phyloP scores from a whole-genome alignment of 2,797 vertebrate genomes.

The Trachurus trachurus region DNA sequence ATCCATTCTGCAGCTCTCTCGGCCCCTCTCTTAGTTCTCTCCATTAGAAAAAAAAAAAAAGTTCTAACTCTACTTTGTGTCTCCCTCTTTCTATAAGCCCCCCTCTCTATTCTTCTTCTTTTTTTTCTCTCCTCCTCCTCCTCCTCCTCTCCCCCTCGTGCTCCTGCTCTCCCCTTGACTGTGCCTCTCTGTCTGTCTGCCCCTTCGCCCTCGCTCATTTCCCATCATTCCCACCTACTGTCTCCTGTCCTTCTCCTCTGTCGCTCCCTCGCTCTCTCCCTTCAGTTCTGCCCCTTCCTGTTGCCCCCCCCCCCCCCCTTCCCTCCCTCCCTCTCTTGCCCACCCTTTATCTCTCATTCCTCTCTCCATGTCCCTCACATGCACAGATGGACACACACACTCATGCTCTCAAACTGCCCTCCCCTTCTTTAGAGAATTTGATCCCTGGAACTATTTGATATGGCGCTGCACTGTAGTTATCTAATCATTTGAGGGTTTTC shows the following conservation, averaged over 20 bases:
- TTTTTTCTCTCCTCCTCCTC: slow-evolving; percentile 20
- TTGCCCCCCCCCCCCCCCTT: slow-evolving; percentile 21
- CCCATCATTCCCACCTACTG: slow-evolving; percentile 86
- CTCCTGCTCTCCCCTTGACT: slow-evolving; percentile 81
- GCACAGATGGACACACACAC: slow-evolving; percentile 76
- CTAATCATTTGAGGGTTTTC: slow-evolving; percentile 59
- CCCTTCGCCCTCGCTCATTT: slow-evolving; percentile 85
- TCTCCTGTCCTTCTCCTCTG: slow-evolving; percentile 79
- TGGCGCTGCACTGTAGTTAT: slow-evolving; percentile 76
- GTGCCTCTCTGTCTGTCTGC: slow-evolving; percentile 86
- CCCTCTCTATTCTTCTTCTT: slow-evolving; percentile 71
- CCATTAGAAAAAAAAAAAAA: slow-evolving; percentile 71
- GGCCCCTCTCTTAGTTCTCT: slow-evolving; percentile 71
- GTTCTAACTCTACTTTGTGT: slow-evolving; percentile 82
- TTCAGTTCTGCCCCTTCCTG: slow-evolving; percentile 75
- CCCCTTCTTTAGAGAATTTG: slow-evolving; percentile 76
- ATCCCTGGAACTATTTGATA: slow-evolving; percentile 82
- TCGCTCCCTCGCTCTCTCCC: slow-evolving; percentile 71
- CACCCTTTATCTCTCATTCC: slow-evolving; percentile 80
- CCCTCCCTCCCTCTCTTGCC: slow-evolving; percentile 24
- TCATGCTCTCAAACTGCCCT: slow-evolving; percentile 48
- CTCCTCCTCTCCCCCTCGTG: slow-evolving; percentile 54
- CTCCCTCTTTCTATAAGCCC: slow-evolving; percentile 78
- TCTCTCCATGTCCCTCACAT: slow-evolving; percentile 70
- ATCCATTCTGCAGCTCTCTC: slow-evolving; percentile 77